These are phyloP conservation scores for Beroe forskalii DNA, from an alignment of 37 sponge, comb jelly and placozoan genomes.

Conservation along the genomic window DNA sequence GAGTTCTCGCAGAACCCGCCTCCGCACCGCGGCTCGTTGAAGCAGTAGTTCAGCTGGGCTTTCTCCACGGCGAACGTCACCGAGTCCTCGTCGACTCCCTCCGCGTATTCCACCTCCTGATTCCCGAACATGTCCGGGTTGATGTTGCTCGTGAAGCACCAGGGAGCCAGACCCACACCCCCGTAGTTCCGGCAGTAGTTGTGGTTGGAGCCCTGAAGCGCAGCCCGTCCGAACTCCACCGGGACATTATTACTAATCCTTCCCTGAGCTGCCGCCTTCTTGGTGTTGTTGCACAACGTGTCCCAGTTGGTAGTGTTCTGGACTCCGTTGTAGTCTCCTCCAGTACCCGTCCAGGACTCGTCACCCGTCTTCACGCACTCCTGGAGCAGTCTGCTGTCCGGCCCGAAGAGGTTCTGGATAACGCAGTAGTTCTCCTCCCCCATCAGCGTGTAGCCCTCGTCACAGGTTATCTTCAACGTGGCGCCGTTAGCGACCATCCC, in stretches of 20 bases:
- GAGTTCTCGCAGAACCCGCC: no score
- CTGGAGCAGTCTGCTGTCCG: conserved; percentile 42
- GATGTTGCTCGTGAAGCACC: conserved; percentile 10
- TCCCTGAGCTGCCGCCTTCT: not conserved
- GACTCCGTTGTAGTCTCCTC: conserved; percentile 10
- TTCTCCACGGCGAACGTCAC: not conserved
- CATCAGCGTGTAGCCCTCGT: not conserved
- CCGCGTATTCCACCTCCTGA: not conserved
- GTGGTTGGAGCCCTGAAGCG: conserved; percentile 8
- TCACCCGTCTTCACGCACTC: not conserved
- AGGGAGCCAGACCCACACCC: not conserved
- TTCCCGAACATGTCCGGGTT: conserved; percentile 5
- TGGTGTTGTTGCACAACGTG: not conserved
- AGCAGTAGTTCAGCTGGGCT: not conserved
- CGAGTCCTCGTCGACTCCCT: not conserved
- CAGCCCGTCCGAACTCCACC: not conserved
- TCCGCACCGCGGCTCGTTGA: not conserved
- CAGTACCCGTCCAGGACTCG: not conserved
- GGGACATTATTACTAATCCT: not conserved
- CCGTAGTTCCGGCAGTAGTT: not conserved
- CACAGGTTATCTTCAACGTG: not conserved
- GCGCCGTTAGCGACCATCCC: not conserved
- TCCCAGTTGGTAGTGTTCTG: not conserved
- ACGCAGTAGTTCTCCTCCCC: conserved; percentile 26
- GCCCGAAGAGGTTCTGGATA: conserved; percentile 18